phyloP scores from a whole-genome alignment of 2,888 invertebrate genomes.

The Dynastes maya region DNA sequence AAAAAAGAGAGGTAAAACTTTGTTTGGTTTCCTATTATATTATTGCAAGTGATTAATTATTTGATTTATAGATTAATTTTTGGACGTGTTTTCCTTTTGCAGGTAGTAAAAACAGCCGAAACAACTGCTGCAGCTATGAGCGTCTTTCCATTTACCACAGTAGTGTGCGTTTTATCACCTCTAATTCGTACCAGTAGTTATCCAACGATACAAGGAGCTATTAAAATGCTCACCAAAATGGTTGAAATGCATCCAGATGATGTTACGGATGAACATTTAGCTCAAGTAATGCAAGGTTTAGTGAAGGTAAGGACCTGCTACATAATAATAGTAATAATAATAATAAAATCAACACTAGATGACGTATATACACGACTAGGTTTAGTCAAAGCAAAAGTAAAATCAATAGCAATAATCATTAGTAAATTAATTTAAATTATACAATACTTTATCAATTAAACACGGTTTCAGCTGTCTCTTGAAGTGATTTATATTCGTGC shows the following conservation, averaged over 20 bases:
- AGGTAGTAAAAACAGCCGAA: constrained; percentile 90
- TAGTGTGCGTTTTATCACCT: constrained; percentile 80
- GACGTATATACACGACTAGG: no score
- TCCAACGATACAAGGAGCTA: constrained; percentile 92
- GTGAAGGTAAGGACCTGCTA: constrained; percentile 77
- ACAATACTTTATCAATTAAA: no score
- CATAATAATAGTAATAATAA: no score
- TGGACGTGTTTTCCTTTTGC: constrained; percentile 53
- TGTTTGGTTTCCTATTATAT: background rate
- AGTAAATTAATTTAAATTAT: no score
- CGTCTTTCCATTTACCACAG: constrained; percentile 86
- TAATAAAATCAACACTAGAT: no score
- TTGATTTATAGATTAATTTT: no score
- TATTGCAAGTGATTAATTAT: no score
- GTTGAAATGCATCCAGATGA: constrained; percentile 84
- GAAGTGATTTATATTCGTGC: no score
- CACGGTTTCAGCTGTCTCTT: no score
- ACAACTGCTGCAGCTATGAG: constrained; percentile 84
- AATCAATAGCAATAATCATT: no score
- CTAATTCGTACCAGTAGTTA: constrained; percentile 90
- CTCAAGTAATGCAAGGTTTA: constrained; percentile 89
- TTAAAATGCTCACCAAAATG: constrained; percentile 91
- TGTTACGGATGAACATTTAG: constrained; percentile 82
- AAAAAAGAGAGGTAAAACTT: constrained; percentile 76
- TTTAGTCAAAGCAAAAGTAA: no score